Evolutionary conservation across 1,140 invertebrate genomes (phyloP).

Genomic region (Drosophila tsacasi): DNA sequence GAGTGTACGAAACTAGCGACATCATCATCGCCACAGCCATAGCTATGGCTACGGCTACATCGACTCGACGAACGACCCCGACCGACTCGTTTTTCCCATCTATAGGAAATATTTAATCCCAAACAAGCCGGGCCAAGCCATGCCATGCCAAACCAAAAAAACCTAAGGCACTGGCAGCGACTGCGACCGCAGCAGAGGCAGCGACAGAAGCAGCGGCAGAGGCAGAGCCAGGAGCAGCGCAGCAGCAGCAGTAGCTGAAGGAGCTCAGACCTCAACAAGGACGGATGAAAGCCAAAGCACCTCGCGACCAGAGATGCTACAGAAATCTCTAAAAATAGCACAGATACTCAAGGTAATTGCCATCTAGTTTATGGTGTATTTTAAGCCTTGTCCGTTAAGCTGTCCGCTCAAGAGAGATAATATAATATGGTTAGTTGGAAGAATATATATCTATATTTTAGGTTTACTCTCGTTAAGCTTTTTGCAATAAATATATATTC

Average conservation of each 20-base stretch:
- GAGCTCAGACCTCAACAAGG: slow-evolving; percentile 38
- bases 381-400: not conserved
- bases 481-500: not conserved
- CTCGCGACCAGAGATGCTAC: slow-evolving; percentile 34
- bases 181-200: slow-evolving; percentile 31
- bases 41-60: slow-evolving; percentile 38
- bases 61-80: slow-evolving; percentile 61
- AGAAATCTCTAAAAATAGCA: not conserved
- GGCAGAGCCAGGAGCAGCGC: slow-evolving; percentile 26
- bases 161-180: slow-evolving; percentile 54
- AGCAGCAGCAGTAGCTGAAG: slow-evolving; percentile 33
- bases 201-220: slow-evolving; percentile 33
- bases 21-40: slow-evolving; percentile 56
- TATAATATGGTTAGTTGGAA: not conserved
- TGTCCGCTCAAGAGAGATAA: slow-evolving; percentile 5
- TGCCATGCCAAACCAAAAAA: slow-evolving; percentile 53
- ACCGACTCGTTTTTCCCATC: slow-evolving; percentile 83
- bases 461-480: no score
- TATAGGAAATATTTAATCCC: slow-evolving; percentile 84
- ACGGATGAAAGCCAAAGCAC: slow-evolving; percentile 35
- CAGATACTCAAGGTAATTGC: not conserved
- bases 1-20: slow-evolving; percentile 76
- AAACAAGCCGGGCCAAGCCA: slow-evolving; percentile 78
- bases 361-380: no score
- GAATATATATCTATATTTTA: not conserved